These are phyloP conservation scores for Ochropacha duplaris DNA, from an alignment of 2,888 invertebrate genomes.

Conservation along the genomic window DNA sequence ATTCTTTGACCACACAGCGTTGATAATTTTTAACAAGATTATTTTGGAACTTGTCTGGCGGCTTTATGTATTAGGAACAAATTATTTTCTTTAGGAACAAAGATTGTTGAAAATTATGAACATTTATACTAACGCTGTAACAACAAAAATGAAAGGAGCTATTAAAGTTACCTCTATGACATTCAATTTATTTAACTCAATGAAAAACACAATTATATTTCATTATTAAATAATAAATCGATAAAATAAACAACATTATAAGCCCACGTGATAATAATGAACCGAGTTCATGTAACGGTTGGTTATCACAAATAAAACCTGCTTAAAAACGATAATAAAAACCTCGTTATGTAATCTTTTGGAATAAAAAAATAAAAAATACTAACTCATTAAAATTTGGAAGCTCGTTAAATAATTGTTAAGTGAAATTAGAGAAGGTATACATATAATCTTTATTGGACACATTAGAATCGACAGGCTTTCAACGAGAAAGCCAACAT, in stretches of 20 bases:
- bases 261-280: not conserved
- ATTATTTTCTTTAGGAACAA: not conserved
- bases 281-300: not conserved
- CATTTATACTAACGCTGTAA: not conserved
- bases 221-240: not conserved
- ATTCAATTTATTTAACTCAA: too few species aligned
- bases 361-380: slow-evolving; percentile 30
- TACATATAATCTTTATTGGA: slow-evolving; percentile 66
- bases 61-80: not conserved
- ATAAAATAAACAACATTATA: not conserved
- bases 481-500: slow-evolving; percentile 66
- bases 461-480: slow-evolving; percentile 68
- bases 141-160: too few species aligned
- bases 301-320: not conserved
- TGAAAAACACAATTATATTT: not conserved
- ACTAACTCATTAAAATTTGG: slow-evolving; percentile 44
- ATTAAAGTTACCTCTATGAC: too few species aligned
- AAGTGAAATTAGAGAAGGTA: slow-evolving; percentile 51
- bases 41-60: not conserved
- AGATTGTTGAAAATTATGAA: too few species aligned
- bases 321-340: not conserved
- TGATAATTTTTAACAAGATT: not conserved
- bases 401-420: slow-evolving; percentile 55
- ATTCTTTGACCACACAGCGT: slow-evolving; percentile 9
- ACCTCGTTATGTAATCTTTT: not conserved